Conservation (phyloP, 1,140 invertebrate genomes). For the Drosophila albomicans region DNA sequence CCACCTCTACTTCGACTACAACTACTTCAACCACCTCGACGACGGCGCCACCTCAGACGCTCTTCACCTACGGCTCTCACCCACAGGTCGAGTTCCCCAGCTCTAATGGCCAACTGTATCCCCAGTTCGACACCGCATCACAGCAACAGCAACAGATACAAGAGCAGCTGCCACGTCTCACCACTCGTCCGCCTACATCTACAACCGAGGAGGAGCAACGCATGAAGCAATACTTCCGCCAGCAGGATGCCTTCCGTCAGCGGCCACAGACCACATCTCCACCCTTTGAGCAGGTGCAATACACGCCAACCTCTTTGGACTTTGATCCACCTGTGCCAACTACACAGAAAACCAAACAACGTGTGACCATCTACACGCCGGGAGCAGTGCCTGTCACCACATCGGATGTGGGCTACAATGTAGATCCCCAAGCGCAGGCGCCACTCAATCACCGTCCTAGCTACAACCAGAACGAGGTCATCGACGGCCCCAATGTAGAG, state of each 20-base stretch:
- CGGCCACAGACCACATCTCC: conserved; percentile 72
- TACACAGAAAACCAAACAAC: conserved; percentile 68
- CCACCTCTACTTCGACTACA: conserved; percentile 61
- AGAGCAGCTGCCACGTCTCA: conserved; percentile 63
- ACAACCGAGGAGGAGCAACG: conserved; percentile 68
- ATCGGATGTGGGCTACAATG: conserved; percentile 70
- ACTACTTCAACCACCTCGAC: conserved; percentile 71
- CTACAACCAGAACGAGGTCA: conserved; percentile 77
- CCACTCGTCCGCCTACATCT: conserved; percentile 60
- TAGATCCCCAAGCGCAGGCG: conserved; percentile 52
- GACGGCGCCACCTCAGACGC: conserved; percentile 59
- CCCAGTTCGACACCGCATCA: conserved; percentile 44
- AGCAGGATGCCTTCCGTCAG: conserved; percentile 82
- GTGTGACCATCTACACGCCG: conserved; percentile 70
- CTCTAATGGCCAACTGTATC: conserved; percentile 74
- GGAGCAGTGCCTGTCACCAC: conserved; percentile 60
- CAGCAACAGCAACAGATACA: conserved; percentile 36
- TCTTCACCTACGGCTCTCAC: conserved; percentile 70
- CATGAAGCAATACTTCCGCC: conserved; percentile 83
- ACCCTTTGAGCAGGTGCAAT: conserved; percentile 76
- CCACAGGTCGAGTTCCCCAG: conserved; percentile 78
- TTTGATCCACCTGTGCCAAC: conserved; percentile 52
- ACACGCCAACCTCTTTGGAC: conserved; percentile 63
- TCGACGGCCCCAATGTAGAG: conserved; percentile 74
- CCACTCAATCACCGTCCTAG: conserved; percentile 69